Percentiles rank a stretch among this genome's conserved stretches.
Conservation (phyloP, 2,888 invertebrate genomes). For the Dyspetes luteomarginatus region DNA sequence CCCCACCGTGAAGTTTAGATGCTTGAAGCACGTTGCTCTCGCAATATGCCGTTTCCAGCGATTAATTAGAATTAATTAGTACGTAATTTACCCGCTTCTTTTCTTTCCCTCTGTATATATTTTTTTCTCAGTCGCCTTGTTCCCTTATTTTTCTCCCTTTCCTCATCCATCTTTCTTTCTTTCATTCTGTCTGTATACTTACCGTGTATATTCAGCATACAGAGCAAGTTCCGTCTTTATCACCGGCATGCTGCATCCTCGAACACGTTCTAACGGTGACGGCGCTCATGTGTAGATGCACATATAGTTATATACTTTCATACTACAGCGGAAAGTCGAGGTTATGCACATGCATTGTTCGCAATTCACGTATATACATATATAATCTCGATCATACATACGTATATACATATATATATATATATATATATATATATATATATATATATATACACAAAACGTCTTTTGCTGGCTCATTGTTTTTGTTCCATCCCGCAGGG, state of each 20-base stretch:
- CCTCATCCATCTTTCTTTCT: constrained; percentile 31
- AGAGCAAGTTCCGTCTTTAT: constrained; percentile 53
- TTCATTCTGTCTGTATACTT: constrained; percentile 6
- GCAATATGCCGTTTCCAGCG: constrained; percentile 57
- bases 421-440: not conserved
- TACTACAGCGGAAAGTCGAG: constrained; percentile 58
- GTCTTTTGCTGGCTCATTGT: constrained; percentile 45
- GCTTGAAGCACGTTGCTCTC: constrained; percentile 11
- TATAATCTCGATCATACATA: not conserved
- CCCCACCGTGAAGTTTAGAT: constrained; percentile 5
- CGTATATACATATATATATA: not conserved
- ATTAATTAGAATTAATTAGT: constrained; percentile 81
- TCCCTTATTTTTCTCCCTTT: constrained; percentile 11
- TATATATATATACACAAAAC: constrained; percentile 13
- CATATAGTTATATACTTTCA: constrained; percentile 28
- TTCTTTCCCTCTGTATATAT: constrained; percentile 45
- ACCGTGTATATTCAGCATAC: constrained; percentile 43
- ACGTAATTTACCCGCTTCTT: constrained; percentile 72
- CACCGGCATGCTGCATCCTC: constrained; percentile 61
- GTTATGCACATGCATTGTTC: constrained; percentile 68
- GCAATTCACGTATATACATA: constrained; percentile 24
- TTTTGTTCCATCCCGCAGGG: constrained; percentile 30
- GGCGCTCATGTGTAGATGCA: constrained; percentile 53
- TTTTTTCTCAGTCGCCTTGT: constrained; percentile 17
- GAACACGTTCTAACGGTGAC: constrained; percentile 72